Conservation (phyloP, 2,113 vertebrate species). For the Puma concolor region DNA sequence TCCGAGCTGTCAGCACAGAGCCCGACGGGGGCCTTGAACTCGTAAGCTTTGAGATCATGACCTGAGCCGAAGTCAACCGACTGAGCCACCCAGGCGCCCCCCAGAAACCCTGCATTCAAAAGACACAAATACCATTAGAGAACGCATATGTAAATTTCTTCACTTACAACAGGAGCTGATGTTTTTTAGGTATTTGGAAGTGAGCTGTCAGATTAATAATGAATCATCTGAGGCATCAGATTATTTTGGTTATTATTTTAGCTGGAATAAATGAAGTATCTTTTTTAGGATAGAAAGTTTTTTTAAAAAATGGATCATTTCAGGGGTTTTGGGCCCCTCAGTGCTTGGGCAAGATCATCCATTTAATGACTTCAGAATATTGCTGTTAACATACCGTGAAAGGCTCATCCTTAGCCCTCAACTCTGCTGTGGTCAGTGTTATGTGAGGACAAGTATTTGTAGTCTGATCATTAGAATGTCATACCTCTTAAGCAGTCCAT, state of each 20-base stretch:
- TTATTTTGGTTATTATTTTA: conserved; percentile 34
- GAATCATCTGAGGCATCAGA: neutral
- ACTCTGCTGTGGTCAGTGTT: neutral
- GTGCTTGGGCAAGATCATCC: neutral
- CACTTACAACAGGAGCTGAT: neutral
- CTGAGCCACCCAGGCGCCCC: too few relatives aligned
- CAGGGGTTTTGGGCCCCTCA: neutral
- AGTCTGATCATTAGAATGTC: neutral
- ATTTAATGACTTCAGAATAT: neutral
- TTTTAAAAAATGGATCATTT: neutral
- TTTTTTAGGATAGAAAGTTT: neutral
- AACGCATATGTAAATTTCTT: neutral
- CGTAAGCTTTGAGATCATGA: too few relatives aligned
- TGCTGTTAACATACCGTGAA: neutral
- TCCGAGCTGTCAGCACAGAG: too few relatives aligned
- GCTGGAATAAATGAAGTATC: neutral
- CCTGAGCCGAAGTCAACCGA: too few relatives aligned
- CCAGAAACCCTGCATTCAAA: neutral
- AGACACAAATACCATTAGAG: neutral
- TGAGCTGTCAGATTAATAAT: neutral
- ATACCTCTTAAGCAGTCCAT: neutral
- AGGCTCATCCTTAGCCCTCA: neutral
- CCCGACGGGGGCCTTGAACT: too few relatives aligned
- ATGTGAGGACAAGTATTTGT: neutral
- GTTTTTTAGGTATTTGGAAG: neutral